These are phyloP conservation scores for Colletes latitarsis DNA, from an alignment of 1,140 invertebrate genomes.

Conservation along the genomic window DNA sequence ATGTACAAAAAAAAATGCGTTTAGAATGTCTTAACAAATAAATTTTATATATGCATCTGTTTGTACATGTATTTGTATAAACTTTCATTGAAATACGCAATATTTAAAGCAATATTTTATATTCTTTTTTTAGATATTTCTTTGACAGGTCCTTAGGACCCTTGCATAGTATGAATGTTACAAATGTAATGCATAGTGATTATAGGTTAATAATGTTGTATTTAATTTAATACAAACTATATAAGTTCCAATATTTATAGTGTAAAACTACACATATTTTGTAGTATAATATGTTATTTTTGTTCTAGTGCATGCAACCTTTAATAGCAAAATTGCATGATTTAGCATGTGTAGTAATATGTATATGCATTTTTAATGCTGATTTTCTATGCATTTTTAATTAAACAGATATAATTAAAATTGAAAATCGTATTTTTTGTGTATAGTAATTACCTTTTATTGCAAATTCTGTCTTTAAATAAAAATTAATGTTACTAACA, in stretches of 20 bases:
- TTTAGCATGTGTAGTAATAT: constrained; percentile 4
- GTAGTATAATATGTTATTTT: not conserved
- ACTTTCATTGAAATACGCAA: too few species aligned
- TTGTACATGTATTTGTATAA: too few species aligned
- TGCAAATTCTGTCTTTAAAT: constrained; percentile 17
- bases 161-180: too few species aligned
- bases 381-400: constrained; percentile 25
- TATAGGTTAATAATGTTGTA: not conserved
- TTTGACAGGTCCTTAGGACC: too few species aligned
- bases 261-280: not conserved
- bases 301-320: constrained; percentile 6
- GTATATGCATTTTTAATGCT: constrained; percentile 25
- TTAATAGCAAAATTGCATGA: not conserved
- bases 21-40: too few species aligned
- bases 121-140: too few species aligned
- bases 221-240: not conserved
- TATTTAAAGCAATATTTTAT: too few species aligned
- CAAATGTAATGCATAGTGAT: too few species aligned
- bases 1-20: too few species aligned
- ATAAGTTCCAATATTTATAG: constrained; percentile 10
- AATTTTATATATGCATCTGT: too few species aligned
- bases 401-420: constrained; percentile 13
- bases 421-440: not conserved
- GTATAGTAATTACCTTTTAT: constrained; percentile 37
- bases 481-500: constrained; percentile 16